phyloP scores from a whole-genome alignment of 2,113 vertebrate genomes.

The Muntiacus reevesi region DNA sequence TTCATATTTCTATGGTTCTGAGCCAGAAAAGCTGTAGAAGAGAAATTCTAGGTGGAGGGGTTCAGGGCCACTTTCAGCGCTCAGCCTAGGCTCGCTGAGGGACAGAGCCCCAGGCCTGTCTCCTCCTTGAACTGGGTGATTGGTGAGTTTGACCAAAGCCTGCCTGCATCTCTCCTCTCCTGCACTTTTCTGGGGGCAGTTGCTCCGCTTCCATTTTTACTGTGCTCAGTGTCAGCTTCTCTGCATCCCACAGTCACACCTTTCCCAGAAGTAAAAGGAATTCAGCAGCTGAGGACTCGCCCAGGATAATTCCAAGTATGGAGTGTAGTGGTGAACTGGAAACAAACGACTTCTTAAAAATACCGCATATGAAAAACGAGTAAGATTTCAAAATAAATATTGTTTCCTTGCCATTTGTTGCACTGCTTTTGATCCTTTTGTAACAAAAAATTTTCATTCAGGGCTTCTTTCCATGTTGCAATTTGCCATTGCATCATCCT shows the following conservation, averaged over 20 bases:
- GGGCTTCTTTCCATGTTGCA: not conserved
- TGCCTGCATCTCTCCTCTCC: not conserved
- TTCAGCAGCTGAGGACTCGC: not conserved
- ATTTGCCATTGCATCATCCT: constrained; percentile 25
- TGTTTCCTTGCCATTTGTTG: not conserved
- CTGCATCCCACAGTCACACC: not conserved
- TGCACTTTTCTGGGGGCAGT: not conserved
- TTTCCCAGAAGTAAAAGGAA: not conserved
- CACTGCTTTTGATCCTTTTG: not conserved
- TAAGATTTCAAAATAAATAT: constrained; percentile 22
- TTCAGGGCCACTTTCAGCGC: not conserved
- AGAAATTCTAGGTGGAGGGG: not conserved
- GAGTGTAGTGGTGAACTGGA: not conserved
- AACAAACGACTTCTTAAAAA: not conserved
- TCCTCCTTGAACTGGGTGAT: not conserved
- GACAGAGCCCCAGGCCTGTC: not conserved
- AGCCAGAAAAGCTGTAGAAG: not conserved
- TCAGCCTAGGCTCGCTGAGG: accelerated
- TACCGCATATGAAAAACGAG: not conserved
- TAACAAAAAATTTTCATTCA: constrained; percentile 42
- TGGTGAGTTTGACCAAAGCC: not conserved
- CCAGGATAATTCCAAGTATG: not conserved
- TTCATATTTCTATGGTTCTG: not conserved
- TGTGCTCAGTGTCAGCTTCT: not conserved
- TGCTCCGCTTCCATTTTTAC: not conserved